phyloP scores from a whole-genome alignment of 2,113 vertebrate genomes.

The Stictonetta naevosa region DNA sequence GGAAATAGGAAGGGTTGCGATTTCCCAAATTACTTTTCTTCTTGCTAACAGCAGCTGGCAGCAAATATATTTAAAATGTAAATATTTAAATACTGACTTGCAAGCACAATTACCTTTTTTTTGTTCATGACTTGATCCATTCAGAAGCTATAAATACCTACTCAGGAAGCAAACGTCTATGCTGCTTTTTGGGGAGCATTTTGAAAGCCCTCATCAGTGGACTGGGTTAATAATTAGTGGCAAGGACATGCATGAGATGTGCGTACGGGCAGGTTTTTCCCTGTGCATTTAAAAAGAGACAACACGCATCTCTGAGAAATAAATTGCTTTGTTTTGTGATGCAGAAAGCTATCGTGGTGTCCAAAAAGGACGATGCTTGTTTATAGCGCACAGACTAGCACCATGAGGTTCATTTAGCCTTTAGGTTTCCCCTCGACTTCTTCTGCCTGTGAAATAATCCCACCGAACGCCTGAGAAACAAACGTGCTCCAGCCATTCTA shows the following conservation, averaged over 20 bases:
- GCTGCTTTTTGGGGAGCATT: slow-evolving; percentile 15
- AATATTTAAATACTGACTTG: slow-evolving; percentile 63
- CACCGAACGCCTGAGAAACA: neutral
- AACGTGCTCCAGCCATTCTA: neutral
- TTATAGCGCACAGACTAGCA: neutral
- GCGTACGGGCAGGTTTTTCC: accelerated
- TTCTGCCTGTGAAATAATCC: neutral
- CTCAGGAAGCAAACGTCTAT: neutral
- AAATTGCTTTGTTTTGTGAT: neutral
- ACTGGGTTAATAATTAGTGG: neutral
- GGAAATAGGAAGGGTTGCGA: slow-evolving; percentile 21
- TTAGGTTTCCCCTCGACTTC: neutral
- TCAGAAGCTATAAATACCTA: slow-evolving; percentile 17
- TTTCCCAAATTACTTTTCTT: slow-evolving; percentile 65
- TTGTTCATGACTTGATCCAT: neutral
- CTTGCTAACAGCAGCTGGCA: slow-evolving; percentile 64
- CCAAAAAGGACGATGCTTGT: neutral
- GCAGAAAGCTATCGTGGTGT: neutral
- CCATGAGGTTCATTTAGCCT: neutral
- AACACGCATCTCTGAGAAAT: neutral
- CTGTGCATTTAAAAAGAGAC: neutral
- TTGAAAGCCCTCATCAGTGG: accelerated
- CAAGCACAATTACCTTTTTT: slow-evolving; percentile 48
- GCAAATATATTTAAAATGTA: slow-evolving; percentile 73
- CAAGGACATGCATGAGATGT: accelerated